A percentile compares a stretch with the other conserved stretches of the same genome.
phyloP scores from a whole-genome alignment of 2,797 vertebrate species.

The Lagocephalus sceleratus region DNA sequence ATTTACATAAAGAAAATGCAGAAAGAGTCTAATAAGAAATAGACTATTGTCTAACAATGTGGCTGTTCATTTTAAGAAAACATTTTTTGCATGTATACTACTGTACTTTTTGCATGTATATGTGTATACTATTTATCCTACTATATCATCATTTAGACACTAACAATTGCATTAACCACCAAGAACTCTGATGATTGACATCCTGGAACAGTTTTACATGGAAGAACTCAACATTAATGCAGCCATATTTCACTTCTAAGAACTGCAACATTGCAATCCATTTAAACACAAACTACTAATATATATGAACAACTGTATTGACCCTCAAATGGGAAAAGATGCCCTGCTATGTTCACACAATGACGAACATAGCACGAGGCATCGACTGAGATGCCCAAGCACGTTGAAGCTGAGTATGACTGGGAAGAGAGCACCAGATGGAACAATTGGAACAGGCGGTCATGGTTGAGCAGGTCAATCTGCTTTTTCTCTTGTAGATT shows the following conservation, averaged over 20 bases:
- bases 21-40: neutral
- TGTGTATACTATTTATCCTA: too few relatives aligned
- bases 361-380: conserved; percentile 25
- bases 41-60: too few relatives aligned
- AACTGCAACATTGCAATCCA: conserved; percentile 19
- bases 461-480: conserved; percentile 16
- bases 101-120: too few relatives aligned
- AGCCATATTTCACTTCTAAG: conserved; percentile 9
- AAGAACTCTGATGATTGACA: too few relatives aligned
- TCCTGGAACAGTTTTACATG: too few relatives aligned
- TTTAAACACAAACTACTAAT: conserved; percentile 34
- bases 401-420: conserved; percentile 51
- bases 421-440: conserved; percentile 58
- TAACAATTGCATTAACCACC: too few relatives aligned
- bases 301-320: conserved; percentile 24
- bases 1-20: conserved; percentile 19
- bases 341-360: conserved; percentile 22
- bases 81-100: too few relatives aligned
- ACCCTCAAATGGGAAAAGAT: conserved; percentile 8
- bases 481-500: conserved; percentile 29
- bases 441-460: conserved; percentile 62
- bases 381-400: conserved; percentile 63
- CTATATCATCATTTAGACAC: too few relatives aligned
- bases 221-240: too few relatives aligned
- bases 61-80: too few relatives aligned